These are phyloP conservation scores for Champsocephalus esox DNA, from an alignment of 2,797 vertebrate genomes.

Conservation along the genomic window DNA sequence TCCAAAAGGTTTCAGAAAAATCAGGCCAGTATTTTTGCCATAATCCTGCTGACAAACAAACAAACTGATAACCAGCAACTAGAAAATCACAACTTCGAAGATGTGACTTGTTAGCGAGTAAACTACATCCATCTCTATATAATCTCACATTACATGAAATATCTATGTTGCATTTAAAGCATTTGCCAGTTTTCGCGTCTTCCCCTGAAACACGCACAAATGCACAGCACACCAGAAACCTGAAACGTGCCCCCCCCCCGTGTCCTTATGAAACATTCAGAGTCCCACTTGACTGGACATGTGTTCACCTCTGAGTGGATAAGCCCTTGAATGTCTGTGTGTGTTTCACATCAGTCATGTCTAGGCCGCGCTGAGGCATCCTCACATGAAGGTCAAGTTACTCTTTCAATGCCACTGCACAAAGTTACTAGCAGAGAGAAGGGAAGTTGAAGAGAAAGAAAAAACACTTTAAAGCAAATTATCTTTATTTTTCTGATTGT, in stretches of 20 bases:
- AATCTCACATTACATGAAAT: conserved; percentile 1
- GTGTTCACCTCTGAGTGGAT: conserved; percentile 49
- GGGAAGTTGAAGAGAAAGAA: background rate
- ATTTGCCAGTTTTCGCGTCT: background rate
- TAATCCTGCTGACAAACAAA: too few relatives aligned
- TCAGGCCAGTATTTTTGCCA: too few relatives aligned
- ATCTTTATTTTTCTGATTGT: too few relatives aligned
- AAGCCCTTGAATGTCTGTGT: conserved; percentile 18
- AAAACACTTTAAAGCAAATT: background rate
- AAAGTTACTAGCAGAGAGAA: conserved; percentile 12
- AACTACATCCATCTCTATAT: background rate
- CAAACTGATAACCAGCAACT: too few relatives aligned
- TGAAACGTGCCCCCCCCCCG: conserved; percentile 16
- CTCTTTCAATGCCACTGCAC: conserved; percentile 4
- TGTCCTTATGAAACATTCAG: conserved; percentile 71
- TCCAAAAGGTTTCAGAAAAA: too few relatives aligned
- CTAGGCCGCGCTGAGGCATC: background rate
- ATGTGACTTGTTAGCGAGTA: too few relatives aligned
- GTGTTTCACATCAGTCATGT: conserved; percentile 38
- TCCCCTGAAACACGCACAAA: conserved; percentile 19
- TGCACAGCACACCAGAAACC: conserved; percentile 19
- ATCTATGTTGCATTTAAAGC: conserved; percentile 16
- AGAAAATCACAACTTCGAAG: too few relatives aligned
- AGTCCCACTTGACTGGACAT: conserved; percentile 56
- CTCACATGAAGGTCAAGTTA: conserved; percentile 26